phyloP scores from a whole-genome alignment of 2,888 invertebrate genomes.

The Pterostichus madidus region DNA sequence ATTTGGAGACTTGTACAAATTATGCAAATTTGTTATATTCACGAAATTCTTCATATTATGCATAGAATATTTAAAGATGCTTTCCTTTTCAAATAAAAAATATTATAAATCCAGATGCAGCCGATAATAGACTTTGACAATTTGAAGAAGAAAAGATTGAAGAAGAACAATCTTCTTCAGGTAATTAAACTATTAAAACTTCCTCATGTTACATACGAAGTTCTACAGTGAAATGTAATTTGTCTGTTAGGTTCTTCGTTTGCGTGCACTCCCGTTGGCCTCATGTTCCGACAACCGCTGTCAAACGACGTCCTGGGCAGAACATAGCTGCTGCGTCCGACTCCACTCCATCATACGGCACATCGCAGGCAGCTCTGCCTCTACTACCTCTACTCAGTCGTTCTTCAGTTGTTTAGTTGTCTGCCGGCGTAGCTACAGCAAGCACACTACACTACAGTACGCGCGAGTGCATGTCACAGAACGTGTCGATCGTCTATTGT shows the following conservation, averaged over 20 bases:
- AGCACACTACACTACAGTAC: neutral
- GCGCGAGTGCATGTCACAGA: slow-evolving; percentile 19
- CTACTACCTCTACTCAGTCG: slow-evolving; percentile 15
- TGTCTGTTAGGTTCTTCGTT: slow-evolving; percentile 1
- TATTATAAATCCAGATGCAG: too few relatives aligned
- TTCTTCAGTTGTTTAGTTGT: slow-evolving; percentile 39
- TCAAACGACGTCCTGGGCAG: neutral
- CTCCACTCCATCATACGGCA: slow-evolving; percentile 27
- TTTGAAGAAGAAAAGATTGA: too few relatives aligned
- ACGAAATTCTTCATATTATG: too few relatives aligned
- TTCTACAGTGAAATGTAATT: neutral
- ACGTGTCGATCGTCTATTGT: slow-evolving; percentile 38
- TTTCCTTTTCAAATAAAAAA: too few relatives aligned
- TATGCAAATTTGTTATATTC: too few relatives aligned
- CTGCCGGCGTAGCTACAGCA: slow-evolving; percentile 7
- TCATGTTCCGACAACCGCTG: too few relatives aligned
- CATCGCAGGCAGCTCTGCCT: slow-evolving; percentile 18
- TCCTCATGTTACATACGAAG: neutral
- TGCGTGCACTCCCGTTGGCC: too few relatives aligned
- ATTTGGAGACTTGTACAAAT: too few relatives aligned
- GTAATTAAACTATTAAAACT: neutral
- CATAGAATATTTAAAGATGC: too few relatives aligned
- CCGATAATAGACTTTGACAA: too few relatives aligned
- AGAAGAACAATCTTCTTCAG: neutral
- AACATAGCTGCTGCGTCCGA: neutral